Evolutionary conservation across 2,888 invertebrate genomes (phyloP), one percentile per base, ranked within the genome.

Genomic region (Apamea monoglypha): DNA sequence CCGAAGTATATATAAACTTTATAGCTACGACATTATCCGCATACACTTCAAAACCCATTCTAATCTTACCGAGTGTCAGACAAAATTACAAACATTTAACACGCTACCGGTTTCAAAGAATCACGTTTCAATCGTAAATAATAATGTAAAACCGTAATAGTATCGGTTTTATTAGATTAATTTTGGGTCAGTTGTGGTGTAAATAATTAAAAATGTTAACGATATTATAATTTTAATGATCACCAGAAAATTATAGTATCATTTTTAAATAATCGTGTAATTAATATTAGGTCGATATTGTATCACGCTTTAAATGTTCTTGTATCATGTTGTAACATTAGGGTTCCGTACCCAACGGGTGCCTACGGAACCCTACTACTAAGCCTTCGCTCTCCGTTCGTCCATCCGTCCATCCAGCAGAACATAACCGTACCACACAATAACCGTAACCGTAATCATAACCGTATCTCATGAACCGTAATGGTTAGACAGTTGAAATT

Each of bases 141-240:
- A 73, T 80, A 64, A 85, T 76, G 68, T 77, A 80, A 78, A 87
- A 64, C 74, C 77, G 75, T 71, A 77, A 76, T 78, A 76, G 32
- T 76, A 86, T 87, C 74, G 72, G 64, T 84, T 83, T 88, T 83
- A 82, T 78, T 83, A 68, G 53, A 74, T 63, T 53, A 25, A 47
- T 80, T 73, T 44, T 86, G 64, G 84, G 84, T 86, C 81, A 83
- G 59, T 68, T 79, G 40, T 77, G 76, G 80, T 83, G 80, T 78
- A 74, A 73, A 86, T 86, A 86, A 83, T 83, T 89, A 79, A 86
- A 84, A 81, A 88, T 83, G 86, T 80, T 75, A 89, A 88, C 88
- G 53, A 61, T 82, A 81, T 86, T 86, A 69, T 84, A 89, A 86
- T 89, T 84, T 75, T 80, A 12, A 75, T 76, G 75, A 77, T 80